Percentiles rank a stretch among this genome's conserved stretches.
phyloP scores from a whole-genome alignment of 2,888 invertebrate species.

The Hydroisotoma schaefferi region DNA sequence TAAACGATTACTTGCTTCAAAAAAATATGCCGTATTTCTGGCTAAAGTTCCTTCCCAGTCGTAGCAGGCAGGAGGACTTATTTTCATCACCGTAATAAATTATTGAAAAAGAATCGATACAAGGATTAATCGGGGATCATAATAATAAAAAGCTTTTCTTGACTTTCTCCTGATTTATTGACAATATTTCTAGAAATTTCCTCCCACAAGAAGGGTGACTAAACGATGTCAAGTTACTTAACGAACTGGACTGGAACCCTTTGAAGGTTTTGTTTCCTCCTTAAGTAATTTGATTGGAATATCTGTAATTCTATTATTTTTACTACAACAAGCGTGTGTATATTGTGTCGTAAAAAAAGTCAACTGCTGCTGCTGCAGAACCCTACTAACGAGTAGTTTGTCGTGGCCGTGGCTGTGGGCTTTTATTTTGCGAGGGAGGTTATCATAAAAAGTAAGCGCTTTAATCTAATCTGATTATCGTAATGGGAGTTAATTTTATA shows the following conservation, averaged over 20 bases:
- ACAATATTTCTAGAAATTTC: constrained; percentile 21
- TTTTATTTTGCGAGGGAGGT: no score
- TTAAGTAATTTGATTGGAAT: constrained; percentile 2
- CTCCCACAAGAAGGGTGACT: constrained; percentile 6
- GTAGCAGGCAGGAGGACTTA: background rate
- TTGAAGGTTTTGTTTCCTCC: background rate
- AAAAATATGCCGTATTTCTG: no score
- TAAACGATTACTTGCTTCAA: no score
- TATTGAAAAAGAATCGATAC: constrained; percentile 5
- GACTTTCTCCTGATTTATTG: constrained; percentile 38
- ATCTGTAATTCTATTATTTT: constrained; percentile 35
- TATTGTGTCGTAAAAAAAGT: no score
- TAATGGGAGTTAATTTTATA: no score
- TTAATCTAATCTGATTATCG: no score
- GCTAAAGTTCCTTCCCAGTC: no score
- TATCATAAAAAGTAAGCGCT: no score
- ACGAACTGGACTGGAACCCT: constrained; percentile 5
- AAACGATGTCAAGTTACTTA: background rate
- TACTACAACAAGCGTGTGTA: constrained; percentile 18
- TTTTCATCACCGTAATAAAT: constrained; percentile 25
- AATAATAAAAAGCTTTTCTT: constrained; percentile 11
- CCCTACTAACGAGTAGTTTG: no score
- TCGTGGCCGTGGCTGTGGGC: no score
- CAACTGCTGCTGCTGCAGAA: no score
- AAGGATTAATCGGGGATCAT: constrained; percentile 29